Evolutionary conservation across 2,113 vertebrate genomes (phyloP).

Genomic region (Colius striatus): DNA sequence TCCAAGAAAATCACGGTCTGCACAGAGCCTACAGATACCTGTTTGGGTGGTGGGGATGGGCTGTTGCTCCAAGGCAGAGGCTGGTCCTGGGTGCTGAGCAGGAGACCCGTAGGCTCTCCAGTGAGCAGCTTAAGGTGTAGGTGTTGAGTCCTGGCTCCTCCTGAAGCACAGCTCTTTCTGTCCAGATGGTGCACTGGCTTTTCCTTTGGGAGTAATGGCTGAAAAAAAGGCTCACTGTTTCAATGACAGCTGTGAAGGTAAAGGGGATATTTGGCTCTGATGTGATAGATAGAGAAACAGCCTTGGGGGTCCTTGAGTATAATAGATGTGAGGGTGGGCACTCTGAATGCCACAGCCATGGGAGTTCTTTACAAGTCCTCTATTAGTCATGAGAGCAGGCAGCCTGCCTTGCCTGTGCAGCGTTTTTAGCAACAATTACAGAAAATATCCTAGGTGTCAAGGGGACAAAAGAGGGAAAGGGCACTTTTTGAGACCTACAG

Average conservation of each 20-base stretch:
- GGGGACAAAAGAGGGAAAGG: background rate
- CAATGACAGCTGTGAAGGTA: background rate
- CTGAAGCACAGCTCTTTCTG: background rate
- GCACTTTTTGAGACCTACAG: background rate
- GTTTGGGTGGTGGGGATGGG: background rate
- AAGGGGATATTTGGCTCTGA: background rate
- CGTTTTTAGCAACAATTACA: background rate
- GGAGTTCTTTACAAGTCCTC: background rate
- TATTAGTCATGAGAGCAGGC: background rate
- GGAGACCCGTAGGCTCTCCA: too few relatives aligned
- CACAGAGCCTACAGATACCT: background rate
- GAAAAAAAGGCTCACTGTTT: background rate
- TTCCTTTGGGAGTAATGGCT: background rate
- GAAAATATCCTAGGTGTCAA: background rate
- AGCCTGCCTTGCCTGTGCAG: background rate
- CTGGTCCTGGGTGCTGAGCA: background rate
- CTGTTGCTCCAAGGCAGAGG: background rate
- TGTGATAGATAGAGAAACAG: background rate
- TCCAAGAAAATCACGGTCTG: background rate
- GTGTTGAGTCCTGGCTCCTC: background rate
- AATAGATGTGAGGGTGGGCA: background rate
- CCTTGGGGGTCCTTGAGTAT: background rate
- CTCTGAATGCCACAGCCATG: fast-evolving
- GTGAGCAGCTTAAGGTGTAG: background rate
- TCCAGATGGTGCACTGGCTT: background rate